Evolutionary conservation across 1,140 invertebrate species (phyloP).

Genomic region (Coboldia fuscipes): DNA sequence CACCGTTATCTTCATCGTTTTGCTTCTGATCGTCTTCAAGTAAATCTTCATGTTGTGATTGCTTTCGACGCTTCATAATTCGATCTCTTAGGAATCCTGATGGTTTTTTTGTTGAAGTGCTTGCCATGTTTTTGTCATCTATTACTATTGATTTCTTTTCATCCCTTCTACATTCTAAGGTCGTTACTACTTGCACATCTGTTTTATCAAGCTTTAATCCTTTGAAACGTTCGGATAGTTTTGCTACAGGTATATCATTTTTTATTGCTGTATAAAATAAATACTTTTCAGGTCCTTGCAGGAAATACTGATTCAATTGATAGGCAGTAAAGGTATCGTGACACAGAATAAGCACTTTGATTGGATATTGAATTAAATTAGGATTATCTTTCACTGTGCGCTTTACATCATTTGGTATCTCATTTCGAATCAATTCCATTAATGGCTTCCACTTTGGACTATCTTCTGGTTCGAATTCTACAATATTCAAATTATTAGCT

Average conservation of each 20-base stretch:
- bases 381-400: constrained; percentile 5
- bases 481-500: neutral
- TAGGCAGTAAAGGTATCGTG: constrained; percentile 60
- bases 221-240: constrained; percentile 26
- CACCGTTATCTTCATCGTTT: constrained; percentile 11
- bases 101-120: neutral
- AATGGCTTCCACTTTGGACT: constrained; percentile 80
- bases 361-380: constrained; percentile 14
- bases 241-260: constrained; percentile 28
- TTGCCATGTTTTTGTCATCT: neutral
- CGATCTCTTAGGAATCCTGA: constrained; percentile 9
- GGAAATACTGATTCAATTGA: constrained; percentile 54
- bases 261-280: constrained; percentile 31
- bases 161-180: too few relatives aligned
- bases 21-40: constrained; percentile 6
- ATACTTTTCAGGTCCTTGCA: constrained; percentile 38
- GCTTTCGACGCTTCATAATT: constrained; percentile 4
- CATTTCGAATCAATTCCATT: constrained; percentile 48
- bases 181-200: neutral
- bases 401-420: constrained; percentile 50
- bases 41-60: constrained; percentile 1
- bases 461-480: constrained; percentile 58
- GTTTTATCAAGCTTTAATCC: constrained; percentile 2
- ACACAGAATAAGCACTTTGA: constrained; percentile 63
- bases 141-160: neutral